A percentile compares a stretch with the other conserved stretches of the same genome.
These are phyloP conservation scores for Lasiurus cinereus DNA, from an alignment of 2,113 vertebrate genomes.

Conservation along the genomic window DNA sequence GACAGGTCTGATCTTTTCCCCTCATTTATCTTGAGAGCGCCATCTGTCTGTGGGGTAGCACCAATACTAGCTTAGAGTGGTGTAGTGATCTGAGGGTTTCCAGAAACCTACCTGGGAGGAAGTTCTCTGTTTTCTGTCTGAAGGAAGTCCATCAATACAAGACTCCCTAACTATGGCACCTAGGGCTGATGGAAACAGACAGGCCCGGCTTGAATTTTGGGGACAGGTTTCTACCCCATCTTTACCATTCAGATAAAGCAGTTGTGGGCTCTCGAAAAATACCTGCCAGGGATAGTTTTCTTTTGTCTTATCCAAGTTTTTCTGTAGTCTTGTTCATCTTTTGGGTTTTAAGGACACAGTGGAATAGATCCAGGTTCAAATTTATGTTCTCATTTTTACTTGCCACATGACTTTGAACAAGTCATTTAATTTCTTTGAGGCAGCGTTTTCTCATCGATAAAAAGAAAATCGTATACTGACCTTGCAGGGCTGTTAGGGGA, in stretches of 20 bases:
- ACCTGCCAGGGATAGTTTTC: neutral
- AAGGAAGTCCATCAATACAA: neutral
- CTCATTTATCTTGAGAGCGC: neutral
- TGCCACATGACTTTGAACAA: neutral
- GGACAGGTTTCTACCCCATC: neutral
- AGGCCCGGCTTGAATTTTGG: neutral
- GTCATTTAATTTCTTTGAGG: neutral
- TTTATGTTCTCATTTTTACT: neutral
- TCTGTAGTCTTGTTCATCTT: neutral
- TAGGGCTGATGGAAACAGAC: neutral
- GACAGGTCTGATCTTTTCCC: neutral
- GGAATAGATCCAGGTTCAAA: neutral
- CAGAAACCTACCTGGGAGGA: neutral
- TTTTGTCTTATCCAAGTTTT: neutral
- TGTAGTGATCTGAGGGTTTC: neutral
- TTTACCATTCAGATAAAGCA: neutral
- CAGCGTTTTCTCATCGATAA: neutral
- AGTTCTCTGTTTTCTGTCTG: neutral
- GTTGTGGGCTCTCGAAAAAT: neutral
- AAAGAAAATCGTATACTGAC: neutral
- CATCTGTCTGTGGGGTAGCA: too few species aligned
- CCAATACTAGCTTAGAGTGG: neutral
- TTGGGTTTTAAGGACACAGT: conserved; percentile 12
- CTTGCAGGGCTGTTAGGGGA: neutral
- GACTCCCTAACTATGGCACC: neutral